These are phyloP conservation scores for Okamejei kenojei DNA, from an alignment of 2,797 vertebrate genomes.

Conservation along the genomic window DNA sequence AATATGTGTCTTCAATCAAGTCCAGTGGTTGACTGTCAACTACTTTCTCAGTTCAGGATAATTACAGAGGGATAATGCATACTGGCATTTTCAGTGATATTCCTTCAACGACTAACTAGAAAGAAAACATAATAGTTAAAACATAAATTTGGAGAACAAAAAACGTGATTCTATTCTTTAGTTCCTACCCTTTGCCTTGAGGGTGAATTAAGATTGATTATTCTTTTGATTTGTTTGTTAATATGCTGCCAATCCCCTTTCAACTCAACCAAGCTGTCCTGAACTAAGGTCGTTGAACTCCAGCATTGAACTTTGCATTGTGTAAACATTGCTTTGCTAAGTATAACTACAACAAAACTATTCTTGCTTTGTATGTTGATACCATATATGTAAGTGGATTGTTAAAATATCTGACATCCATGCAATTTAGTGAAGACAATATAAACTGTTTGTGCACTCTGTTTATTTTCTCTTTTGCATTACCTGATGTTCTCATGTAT, in stretches of 20 bases:
- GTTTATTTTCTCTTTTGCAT: too few species aligned
- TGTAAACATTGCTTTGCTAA: neutral
- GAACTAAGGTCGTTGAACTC: neutral
- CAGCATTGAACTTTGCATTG: neutral
- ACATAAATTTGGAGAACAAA: neutral
- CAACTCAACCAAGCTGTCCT: neutral
- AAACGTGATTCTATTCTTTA: neutral
- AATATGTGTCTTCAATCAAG: too few species aligned
- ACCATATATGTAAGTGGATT: neutral
- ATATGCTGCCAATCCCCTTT: neutral
- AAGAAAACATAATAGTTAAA: neutral
- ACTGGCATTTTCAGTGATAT: too few species aligned
- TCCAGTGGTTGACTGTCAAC: too few species aligned
- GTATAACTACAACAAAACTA: neutral
- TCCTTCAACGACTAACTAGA: too few species aligned
- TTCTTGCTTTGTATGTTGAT: neutral
- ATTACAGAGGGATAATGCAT: too few species aligned
- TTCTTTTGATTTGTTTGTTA: neutral
- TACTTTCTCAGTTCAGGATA: too few species aligned
- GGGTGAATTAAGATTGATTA: slow-evolving; percentile 16
- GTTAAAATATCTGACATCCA: neutral
- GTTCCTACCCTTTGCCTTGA: neutral
- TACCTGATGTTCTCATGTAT: too few species aligned
- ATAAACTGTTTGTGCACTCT: neutral
- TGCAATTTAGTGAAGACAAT: neutral